phyloP scores from a whole-genome alignment of 1,140 invertebrate genomes.

The Pseudomyrmex flavicornis region DNA sequence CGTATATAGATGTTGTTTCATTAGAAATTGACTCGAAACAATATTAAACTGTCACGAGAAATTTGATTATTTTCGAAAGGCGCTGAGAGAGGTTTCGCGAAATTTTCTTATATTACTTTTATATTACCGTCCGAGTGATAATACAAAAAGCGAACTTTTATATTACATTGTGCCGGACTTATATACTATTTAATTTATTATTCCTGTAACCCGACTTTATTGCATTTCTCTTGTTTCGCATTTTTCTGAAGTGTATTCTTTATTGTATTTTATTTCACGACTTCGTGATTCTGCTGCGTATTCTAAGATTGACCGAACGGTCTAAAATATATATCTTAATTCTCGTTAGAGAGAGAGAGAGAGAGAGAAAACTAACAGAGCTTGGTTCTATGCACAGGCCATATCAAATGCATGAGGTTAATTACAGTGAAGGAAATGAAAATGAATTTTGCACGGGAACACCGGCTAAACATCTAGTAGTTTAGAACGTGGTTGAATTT shows the following conservation, averaged over 20 bases:
- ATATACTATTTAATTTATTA: constrained; percentile 1
- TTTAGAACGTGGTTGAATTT: constrained; percentile 6
- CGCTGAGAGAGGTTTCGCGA: neutral
- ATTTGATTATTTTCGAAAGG: constrained; percentile 28
- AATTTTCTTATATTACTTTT: neutral
- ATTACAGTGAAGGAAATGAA: constrained; percentile 32
- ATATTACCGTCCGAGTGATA: neutral
- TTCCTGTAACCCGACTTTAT: constrained; percentile 3
- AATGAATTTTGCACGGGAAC: constrained; percentile 22
- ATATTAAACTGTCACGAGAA: constrained; percentile 10
- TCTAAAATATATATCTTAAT: neutral
- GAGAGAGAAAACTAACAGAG: neutral
- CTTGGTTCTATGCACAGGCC: neutral
- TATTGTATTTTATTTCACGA: neutral
- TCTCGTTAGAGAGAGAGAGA: neutral
- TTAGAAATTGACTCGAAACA: constrained; percentile 13
- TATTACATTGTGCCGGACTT: neutral
- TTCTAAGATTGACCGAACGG: neutral
- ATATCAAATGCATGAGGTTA: neutral
- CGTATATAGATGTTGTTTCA: neutral
- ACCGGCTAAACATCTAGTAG: neutral
- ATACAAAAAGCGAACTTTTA: neutral
- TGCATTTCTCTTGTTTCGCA: constrained; percentile 4
- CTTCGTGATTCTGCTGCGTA: neutral
- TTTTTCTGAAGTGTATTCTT: neutral